Conservation (phyloP, 2,888 invertebrate genomes). For the Uloborus plumipes region DNA sequence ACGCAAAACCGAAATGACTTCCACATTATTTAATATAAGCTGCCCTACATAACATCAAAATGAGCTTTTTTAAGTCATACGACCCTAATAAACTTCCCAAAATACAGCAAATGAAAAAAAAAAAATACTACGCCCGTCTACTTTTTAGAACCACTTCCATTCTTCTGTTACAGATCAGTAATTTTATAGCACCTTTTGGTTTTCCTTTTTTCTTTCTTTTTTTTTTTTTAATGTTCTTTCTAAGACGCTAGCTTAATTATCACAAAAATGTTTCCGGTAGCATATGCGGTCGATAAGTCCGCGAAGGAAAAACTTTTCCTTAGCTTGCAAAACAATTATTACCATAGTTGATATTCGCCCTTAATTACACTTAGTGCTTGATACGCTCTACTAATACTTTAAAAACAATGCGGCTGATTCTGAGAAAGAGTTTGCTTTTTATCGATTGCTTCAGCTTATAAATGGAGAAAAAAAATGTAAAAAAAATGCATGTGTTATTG, state of each 20-base stretch:
- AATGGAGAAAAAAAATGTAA: too few relatives aligned
- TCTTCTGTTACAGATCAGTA: slow-evolving; percentile 12
- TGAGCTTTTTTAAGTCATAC: neutral
- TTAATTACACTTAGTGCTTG: slow-evolving; percentile 11
- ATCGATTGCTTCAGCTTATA: too few relatives aligned
- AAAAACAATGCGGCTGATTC: too few relatives aligned
- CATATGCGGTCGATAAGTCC: slow-evolving; percentile 43
- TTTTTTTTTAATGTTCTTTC: neutral
- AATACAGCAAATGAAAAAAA: too few relatives aligned
- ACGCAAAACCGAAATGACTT: too few relatives aligned
- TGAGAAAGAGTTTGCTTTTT: too few relatives aligned
- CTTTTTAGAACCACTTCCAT: slow-evolving; percentile 34
- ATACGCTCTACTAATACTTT: neutral
- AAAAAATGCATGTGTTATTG: too few relatives aligned
- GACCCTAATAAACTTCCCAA: neutral
- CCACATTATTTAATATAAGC: neutral
- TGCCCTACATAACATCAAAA: neutral
- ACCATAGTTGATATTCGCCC: slow-evolving; percentile 10
- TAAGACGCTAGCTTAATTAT: slow-evolving; percentile 33
- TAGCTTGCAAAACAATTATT: slow-evolving; percentile 5
- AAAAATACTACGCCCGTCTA: slow-evolving; percentile 29
- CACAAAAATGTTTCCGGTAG: slow-evolving; percentile 27
- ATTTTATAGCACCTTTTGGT: slow-evolving; percentile 35
- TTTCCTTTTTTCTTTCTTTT: slow-evolving; percentile 4
- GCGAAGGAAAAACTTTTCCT: neutral